phyloP scores from a whole-genome alignment of 2,113 vertebrate genomes.

The Neotragus pygmaeus region DNA sequence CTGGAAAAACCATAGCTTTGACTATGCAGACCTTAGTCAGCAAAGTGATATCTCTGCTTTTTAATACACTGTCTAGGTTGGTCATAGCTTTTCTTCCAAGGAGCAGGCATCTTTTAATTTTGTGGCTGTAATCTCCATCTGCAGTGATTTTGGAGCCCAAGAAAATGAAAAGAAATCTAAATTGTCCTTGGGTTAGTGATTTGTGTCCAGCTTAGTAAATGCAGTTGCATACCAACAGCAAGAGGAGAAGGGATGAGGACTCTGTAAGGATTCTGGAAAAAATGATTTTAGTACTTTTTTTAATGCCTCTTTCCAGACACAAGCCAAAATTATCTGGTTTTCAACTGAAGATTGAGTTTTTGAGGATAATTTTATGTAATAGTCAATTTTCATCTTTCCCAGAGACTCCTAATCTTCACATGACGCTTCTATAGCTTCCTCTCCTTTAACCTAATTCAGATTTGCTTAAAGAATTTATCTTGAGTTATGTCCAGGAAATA shows the following conservation, averaged over 20 bases:
- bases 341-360: neutral
- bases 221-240: neutral
- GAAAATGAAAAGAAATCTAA: neutral
- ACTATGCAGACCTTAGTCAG: neutral
- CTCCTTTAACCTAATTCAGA: neutral
- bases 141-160: neutral
- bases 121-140: neutral
- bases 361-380: neutral
- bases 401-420: neutral
- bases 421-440: neutral
- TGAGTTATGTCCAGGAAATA: neutral
- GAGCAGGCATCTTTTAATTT: neutral
- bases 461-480: neutral
- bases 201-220: neutral
- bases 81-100: neutral
- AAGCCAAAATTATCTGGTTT: neutral
- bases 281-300: neutral
- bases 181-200: neutral
- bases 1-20: neutral
- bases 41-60: neutral
- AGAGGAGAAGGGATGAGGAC: neutral
- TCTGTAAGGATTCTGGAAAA: neutral
- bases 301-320: neutral
- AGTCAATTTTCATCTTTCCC: neutral
- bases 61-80: neutral